Percentiles rank a stretch among this genome's conserved stretches.
Conservation (phyloP, 2,888 invertebrate species). For the Sicus ferrugineus region DNA sequence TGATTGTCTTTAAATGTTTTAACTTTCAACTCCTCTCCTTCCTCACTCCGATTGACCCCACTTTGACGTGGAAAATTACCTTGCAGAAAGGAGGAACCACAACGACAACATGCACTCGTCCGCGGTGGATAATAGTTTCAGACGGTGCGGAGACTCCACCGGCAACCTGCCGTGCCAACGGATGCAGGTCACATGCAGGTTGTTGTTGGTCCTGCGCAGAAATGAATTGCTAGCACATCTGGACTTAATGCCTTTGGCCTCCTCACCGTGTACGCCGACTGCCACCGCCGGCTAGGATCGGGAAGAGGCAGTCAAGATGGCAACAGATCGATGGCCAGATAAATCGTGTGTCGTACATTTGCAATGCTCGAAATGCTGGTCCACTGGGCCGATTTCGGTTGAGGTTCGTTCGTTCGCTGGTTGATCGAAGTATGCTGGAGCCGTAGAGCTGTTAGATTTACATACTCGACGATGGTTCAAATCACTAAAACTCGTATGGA, state of each 20-base stretch:
- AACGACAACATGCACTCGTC: not conserved
- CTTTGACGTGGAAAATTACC: not conserved
- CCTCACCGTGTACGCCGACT: not conserved
- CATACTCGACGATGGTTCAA: slow-evolving; percentile 30
- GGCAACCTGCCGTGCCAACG: slow-evolving; percentile 23
- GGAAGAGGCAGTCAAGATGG: not conserved
- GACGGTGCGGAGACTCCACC: too few species aligned
- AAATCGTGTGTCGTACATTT: slow-evolving; percentile 27
- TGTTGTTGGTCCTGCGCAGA: slow-evolving; percentile 7
- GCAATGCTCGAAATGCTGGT: slow-evolving; percentile 23
- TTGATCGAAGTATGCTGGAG: not conserved
- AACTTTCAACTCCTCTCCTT: slow-evolving; percentile 5
- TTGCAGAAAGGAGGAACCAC: not conserved
- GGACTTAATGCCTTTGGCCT: slow-evolving; percentile 24
- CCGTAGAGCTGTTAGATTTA: slow-evolving; percentile 15
- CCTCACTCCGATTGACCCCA: not conserved
- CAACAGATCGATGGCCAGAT: slow-evolving; percentile 27
- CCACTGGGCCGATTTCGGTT: not conserved
- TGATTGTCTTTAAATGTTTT: slow-evolving; percentile 24
- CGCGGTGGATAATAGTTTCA: not conserved
- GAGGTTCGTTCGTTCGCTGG: not conserved
- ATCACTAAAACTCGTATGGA: slow-evolving; percentile 13
- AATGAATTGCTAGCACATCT: slow-evolving; percentile 26
- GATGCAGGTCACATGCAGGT: slow-evolving; percentile 31
- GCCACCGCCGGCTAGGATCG: not conserved